A percentile compares a stretch with the other conserved stretches of the same genome.
Evolutionary conservation across 2,797 vertebrate genomes (phyloP).

Genomic region (Botia almorhae): DNA sequence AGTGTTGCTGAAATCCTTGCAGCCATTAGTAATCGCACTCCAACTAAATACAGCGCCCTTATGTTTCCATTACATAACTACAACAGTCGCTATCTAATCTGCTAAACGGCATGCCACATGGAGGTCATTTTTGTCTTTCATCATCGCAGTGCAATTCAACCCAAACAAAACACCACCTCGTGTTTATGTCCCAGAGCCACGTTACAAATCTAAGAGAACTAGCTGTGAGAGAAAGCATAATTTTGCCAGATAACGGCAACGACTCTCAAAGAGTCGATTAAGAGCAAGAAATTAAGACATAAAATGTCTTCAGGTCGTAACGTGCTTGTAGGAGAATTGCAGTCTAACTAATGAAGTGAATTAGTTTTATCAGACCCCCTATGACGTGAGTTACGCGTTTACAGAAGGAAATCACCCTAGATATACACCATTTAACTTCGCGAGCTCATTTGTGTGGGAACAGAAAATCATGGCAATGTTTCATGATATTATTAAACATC

Average conservation of each 20-base stretch:
- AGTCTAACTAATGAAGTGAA: not conserved
- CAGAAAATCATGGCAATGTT: not conserved
- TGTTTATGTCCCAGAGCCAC: conserved; percentile 35
- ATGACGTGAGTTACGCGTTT: not conserved
- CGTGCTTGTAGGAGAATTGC: conserved; percentile 2
- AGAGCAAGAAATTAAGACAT: not conserved
- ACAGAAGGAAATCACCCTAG: not conserved
- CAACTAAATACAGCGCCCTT: not conserved
- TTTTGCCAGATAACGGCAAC: not conserved
- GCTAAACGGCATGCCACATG: not conserved
- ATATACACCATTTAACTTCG: not conserved
- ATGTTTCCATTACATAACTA: conserved; percentile 30
- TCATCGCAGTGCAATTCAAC: conserved; percentile 33
- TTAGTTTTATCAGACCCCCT: conserved; percentile 23
- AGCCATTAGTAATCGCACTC: not conserved
- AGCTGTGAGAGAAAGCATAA: not conserved
- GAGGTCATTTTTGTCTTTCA: not conserved
- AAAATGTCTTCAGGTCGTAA: conserved; percentile 1
- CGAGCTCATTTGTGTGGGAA: not conserved
- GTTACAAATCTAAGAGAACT: conserved; percentile 7
- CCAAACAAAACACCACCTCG: conserved; percentile 44
- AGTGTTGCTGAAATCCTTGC: not conserved
- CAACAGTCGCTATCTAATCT: conserved; percentile 14
- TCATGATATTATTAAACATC: not conserved
- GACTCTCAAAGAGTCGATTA: not conserved